These are phyloP conservation scores for Leptodactylus fallax DNA, from an alignment of 2,797 vertebrate species.

Conservation along the genomic window DNA sequence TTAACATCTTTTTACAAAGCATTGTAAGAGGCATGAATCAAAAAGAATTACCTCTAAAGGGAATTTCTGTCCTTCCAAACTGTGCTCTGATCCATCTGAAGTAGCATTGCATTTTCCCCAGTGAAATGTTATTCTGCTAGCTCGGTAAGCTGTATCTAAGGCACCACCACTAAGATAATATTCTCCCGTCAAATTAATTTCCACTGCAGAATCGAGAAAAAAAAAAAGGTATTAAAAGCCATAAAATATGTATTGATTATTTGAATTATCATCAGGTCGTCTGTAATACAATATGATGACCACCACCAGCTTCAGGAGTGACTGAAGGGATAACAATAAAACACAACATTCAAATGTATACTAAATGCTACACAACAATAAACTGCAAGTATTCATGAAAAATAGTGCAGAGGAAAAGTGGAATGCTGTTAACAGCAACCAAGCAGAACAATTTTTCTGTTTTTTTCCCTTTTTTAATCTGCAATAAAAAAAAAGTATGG, in stretches of 20 bases:
- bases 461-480: too few relatives aligned
- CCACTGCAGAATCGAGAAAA: slow-evolving; percentile 79
- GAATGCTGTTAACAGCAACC: too few relatives aligned
- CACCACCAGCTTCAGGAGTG: neutral
- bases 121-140: slow-evolving; percentile 92
- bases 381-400: too few relatives aligned
- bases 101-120: slow-evolving; percentile 96
- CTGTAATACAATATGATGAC: neutral
- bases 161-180: slow-evolving; percentile 90
- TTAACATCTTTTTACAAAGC: too few relatives aligned
- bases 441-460: too few relatives aligned
- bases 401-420: too few relatives aligned
- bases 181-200: slow-evolving; percentile 89
- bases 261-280: neutral
- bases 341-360: neutral
- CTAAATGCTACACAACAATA: neutral
- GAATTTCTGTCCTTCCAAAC: slow-evolving; percentile 90
- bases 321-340: neutral
- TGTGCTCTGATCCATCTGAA: slow-evolving; percentile 94
- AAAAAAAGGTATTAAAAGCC: neutral
- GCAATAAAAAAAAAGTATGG: too few relatives aligned
- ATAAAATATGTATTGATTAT: neutral
- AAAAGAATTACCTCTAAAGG: slow-evolving; percentile 89
- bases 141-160: slow-evolving; percentile 86
- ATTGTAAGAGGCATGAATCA: neutral